phyloP scores from a whole-genome alignment of 2,113 vertebrate species.

The Indri indri region DNA sequence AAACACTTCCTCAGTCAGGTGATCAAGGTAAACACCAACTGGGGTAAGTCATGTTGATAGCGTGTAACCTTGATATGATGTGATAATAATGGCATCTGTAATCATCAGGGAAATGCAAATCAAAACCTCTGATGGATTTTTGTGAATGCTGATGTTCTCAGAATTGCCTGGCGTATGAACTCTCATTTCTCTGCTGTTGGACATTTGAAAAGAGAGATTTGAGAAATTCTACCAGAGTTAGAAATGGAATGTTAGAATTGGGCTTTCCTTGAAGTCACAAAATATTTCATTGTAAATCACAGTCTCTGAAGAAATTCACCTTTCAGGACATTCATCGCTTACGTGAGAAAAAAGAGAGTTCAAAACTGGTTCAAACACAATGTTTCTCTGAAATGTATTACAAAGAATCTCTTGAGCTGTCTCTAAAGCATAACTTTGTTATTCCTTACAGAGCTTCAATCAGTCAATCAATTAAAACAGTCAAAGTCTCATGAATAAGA shows the following conservation, averaged over 20 bases:
- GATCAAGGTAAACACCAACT: neutral
- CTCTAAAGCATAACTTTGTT: neutral
- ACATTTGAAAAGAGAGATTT: neutral
- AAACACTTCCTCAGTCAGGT: neutral
- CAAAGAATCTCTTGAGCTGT: neutral
- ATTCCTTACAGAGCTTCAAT: neutral
- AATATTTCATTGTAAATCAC: neutral
- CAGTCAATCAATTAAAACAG: neutral
- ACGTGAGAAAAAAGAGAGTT: neutral
- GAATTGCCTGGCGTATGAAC: neutral
- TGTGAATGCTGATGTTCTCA: neutral
- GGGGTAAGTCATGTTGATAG: neutral
- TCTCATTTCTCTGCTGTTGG: neutral
- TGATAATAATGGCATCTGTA: neutral
- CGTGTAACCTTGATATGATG: neutral
- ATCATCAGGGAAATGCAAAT: too few relatives aligned
- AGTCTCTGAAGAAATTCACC: neutral
- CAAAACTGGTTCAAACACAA: neutral
- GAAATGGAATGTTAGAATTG: neutral
- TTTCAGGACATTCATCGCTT: neutral
- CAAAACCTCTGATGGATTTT: neutral
- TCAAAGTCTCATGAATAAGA: neutral
- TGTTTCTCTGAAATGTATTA: neutral
- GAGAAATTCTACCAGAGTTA: neutral
- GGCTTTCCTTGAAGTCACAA: neutral